phyloP scores from a whole-genome alignment of 2,113 vertebrate species.

The Stictonetta naevosa region DNA sequence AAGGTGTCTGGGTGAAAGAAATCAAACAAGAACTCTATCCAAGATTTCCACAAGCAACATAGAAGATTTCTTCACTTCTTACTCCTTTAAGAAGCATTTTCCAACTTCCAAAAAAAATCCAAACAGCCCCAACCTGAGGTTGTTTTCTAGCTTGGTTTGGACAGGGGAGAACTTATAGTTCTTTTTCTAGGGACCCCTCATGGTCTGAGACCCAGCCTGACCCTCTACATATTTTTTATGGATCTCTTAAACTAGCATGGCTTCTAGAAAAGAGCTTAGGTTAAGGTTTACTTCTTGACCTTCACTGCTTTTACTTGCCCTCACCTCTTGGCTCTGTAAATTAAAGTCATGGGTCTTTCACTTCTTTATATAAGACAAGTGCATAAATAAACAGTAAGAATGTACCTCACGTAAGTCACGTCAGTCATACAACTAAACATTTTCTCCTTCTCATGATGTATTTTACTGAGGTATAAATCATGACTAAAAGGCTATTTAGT shows the following conservation, averaged over 20 bases:
- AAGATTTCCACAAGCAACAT: not conserved
- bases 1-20: not conserved
- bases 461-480: slow-evolving; percentile 73
- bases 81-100: not conserved
- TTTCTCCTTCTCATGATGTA: not conserved
- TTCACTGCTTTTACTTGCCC: not conserved
- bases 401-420: not conserved
- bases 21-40: not conserved
- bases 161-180: not conserved
- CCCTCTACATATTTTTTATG: not conserved
- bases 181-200: not conserved
- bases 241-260: not conserved
- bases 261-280: too few relatives aligned
- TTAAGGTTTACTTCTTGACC: not conserved
- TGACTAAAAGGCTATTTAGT: slow-evolving; percentile 41
- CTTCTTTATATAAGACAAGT: not conserved
- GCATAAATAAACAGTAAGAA: slow-evolving; percentile 30
- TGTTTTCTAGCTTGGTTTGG: not conserved
- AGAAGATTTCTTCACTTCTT: not conserved
- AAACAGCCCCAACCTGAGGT: not conserved
- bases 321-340: not conserved
- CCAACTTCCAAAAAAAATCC: not conserved
- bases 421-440: slow-evolving; percentile 55
- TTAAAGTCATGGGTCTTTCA: not conserved
- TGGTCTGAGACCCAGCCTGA: not conserved